These are phyloP conservation scores for Dynastes hyllus DNA, from an alignment of 2,888 invertebrate genomes.

Conservation along the genomic window DNA sequence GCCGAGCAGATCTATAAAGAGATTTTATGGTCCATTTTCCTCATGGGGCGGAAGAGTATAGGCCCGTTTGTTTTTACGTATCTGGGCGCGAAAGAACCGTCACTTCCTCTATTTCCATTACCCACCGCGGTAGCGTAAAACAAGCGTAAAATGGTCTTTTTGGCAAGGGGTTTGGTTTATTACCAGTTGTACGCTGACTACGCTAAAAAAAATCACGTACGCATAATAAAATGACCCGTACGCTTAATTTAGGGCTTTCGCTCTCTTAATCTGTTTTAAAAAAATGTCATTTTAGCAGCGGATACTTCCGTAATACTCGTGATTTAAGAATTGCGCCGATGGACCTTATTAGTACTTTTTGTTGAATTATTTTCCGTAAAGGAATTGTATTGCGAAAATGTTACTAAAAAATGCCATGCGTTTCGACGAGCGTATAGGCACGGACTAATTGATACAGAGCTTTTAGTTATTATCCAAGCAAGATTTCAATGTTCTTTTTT, in stretches of 20 bases:
- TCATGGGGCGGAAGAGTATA: not conserved
- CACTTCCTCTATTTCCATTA: not conserved
- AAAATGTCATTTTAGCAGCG: not conserved
- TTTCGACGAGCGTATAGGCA: too few species aligned
- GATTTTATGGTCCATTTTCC: conserved; percentile 35
- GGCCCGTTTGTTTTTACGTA: conserved; percentile 22
- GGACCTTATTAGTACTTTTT: too few species aligned
- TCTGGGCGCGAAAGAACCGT: conserved; percentile 2
- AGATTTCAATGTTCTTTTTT: too few species aligned
- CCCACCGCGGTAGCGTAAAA: conserved; percentile 8
- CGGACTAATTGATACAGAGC: too few species aligned
- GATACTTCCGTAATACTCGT: too few species aligned
- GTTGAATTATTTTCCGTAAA: too few species aligned
- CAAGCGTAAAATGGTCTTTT: conserved; percentile 11
- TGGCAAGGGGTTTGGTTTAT: conserved; percentile 27
- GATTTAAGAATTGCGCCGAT: too few species aligned
- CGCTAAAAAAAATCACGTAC: conserved; percentile 11
- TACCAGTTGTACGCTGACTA: conserved; percentile 2
- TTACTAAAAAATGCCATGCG: too few species aligned
- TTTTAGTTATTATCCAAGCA: too few species aligned
- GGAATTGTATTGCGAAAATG: too few species aligned
- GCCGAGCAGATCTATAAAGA: conserved; percentile 28
- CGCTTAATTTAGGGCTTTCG: not conserved
- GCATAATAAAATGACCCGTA: conserved; percentile 11
- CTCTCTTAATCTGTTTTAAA: conserved; percentile 4